Base-by-base conservation (phyloP, 1,140 invertebrate species). In the Halictus rubicundus region DNA sequence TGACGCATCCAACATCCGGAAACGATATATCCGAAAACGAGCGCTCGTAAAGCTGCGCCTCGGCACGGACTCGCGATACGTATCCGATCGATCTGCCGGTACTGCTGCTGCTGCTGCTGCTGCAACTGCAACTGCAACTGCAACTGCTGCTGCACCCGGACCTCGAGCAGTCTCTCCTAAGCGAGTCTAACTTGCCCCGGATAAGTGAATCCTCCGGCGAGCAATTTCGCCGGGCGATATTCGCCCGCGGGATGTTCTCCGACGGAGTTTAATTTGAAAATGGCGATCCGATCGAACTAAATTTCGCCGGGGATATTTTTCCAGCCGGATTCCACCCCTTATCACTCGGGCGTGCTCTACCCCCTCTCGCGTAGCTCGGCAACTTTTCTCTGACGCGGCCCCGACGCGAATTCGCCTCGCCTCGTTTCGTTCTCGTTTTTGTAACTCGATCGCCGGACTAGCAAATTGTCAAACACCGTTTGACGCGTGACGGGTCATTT, bases 21-120 rank as follows among this genome's bases (percentile, higher is more conserved):
- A 61, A 23, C 16, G 54, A 57, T 77, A 77, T 77, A 70, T 70
- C 66, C 68, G 75, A 78, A 78, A 78, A 78, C 75, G 75, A 78
- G 75, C 25, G n/a, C 54, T 71, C 68, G 75, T 78, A 78, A 78
- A 78, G 42, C 19, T 21, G 42, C 49, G 39, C 23, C 52, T 42
- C 64, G 32, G 19, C 32, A 12, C 27, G 5, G 65, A 5, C 57
- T n/a, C 42, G 57, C 75, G 39, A 70, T 77, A 59, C 37, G 37
- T 52, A 39, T 71, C 42, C 68, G n/a, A 78, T 78, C 68, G 59
- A 78, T 78, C 68, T 49, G 57, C 52, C 7, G 9, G 5, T 8
- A 6, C 21, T n/a, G 21, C 19, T 57, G 6, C 19, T 54, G 6
- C n/a, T 9, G 0, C 54, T n/a, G 21, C 21, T 52, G 19, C 49